Conservation (phyloP, 2,888 invertebrate species). For the Beris chalybata region DNA sequence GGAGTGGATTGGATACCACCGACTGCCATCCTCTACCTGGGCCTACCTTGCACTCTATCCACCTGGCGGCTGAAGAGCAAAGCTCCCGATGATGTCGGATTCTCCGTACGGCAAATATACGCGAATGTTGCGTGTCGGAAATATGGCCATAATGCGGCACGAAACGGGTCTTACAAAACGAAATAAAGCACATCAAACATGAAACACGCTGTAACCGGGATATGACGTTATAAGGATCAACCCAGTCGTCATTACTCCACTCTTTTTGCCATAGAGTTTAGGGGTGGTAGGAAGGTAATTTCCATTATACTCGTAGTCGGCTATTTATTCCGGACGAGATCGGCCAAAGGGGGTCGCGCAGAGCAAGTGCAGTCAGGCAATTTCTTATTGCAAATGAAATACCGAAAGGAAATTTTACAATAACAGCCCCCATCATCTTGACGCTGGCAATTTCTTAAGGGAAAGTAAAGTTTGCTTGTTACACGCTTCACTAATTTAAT, state of each 20-base stretch:
- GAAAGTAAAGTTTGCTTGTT: conserved; percentile 9
- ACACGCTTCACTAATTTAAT: conserved; percentile 15
- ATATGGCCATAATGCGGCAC: conserved; percentile 1
- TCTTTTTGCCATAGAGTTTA: no score
- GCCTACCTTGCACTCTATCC: background rate
- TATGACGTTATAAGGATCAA: no score
- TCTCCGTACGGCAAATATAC: conserved; percentile 4
- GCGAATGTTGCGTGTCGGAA: conserved; percentile 15
- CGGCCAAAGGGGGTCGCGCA: background rate
- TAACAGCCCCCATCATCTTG: background rate
- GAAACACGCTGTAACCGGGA: no score
- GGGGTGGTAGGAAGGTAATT: no score
- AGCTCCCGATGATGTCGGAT: background rate
- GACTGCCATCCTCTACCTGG: no score
- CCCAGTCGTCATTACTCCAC: no score
- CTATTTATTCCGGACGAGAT: no score
- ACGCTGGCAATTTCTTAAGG: conserved; percentile 7
- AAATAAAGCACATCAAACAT: no score
- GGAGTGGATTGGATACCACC: background rate
- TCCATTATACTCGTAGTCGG: no score
- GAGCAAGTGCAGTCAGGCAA: conserved; percentile 22
- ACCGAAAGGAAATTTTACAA: conserved; percentile 14
- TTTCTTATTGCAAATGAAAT: conserved; percentile 17
- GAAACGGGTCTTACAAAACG: background rate
- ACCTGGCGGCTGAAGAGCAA: background rate